Base-by-base conservation (phyloP, 2,113 vertebrate genomes). In the Microtus richardsoni region DNA sequence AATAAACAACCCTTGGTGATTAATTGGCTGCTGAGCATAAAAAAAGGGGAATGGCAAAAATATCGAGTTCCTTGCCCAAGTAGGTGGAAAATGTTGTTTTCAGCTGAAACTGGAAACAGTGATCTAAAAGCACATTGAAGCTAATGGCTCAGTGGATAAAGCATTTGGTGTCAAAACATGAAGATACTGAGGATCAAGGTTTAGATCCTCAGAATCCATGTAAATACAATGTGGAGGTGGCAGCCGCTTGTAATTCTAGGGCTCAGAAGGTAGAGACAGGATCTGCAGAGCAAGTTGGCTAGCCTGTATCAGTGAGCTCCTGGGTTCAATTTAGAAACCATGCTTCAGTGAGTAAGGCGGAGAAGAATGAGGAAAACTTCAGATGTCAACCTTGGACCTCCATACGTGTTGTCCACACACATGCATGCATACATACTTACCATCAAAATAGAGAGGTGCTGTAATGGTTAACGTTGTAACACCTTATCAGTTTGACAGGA, bases 21-120 rank as follows among this genome's bases (percentile, higher is more conserved):
- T 24, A 77, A 1, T 83, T 92, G 68, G n/a, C 41, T 86, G 3
- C 64, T 95, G 39, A 60, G 52, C 19, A 1, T 92, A 54, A 96
- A 78, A 54, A 49, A 21, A 0, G 39, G 64, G 44, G 85, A 80
- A 86, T 39, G 21, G 75, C 49, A 91, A 85, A 91, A 92, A 94
- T 62, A 70, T 7, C 44, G 36, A 79, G 64, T 92, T 95, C 78
- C 86, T 93, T 91, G 30, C 28, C 49, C 90, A 78, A 58, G 19
- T 73, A 95, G 54, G 24, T 71, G 9, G 39, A 73, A 79, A 60
- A 62, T 90, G 36, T 58, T 92, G 33, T 68, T 94, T 90, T 73
- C 77, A 82, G 54, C 70, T 47, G 39, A 96, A 44, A 44, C 62
- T 88, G 49, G 41, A 93, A 89, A 71, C 79, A 84, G 16, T 71